These are phyloP conservation scores for Latrodectus geometricus DNA, from an alignment of 1,140 invertebrate species.

Conservation along the genomic window DNA sequence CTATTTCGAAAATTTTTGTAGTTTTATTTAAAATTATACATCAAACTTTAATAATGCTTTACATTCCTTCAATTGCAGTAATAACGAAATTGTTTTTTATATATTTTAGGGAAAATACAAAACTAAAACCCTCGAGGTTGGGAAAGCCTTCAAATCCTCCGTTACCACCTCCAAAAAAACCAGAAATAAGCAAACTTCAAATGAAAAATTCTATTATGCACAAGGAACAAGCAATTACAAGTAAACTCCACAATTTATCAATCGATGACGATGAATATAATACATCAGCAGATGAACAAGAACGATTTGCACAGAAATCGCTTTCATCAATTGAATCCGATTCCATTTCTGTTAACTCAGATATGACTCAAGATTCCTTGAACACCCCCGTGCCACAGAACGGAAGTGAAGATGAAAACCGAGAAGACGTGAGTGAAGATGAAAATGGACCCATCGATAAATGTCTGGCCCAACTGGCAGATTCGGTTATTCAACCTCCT, in stretches of 20 bases:
- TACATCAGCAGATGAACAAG: not conserved
- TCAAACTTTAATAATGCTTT: too few species aligned
- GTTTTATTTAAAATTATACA: too few species aligned
- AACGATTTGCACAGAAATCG: too few species aligned
- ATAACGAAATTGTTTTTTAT: too few species aligned
- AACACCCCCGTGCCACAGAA: conserved; percentile 19
- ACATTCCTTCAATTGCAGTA: too few species aligned
- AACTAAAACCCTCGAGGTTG: conserved; percentile 21
- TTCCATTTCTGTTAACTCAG: conserved; percentile 53
- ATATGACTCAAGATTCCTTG: conserved; percentile 59
- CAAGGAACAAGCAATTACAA: too few species aligned
- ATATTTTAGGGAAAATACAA: too few species aligned
- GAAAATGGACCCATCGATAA: conserved; percentile 51
- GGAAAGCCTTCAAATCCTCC: conserved; percentile 45
- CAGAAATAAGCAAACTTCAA: conserved; percentile 6
- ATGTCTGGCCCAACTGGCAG: conserved; percentile 52
- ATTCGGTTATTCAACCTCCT: conserved; percentile 56
- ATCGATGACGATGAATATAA: not conserved
- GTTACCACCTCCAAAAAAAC: conserved; percentile 42
- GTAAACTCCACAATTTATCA: too few species aligned
- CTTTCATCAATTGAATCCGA: conserved; percentile 47
- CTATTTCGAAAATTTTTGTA: too few species aligned
- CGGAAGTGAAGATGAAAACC: conserved; percentile 25
- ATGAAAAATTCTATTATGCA: too few species aligned
- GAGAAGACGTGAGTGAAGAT: conserved; percentile 39